Evolutionary conservation across 2,113 vertebrate genomes (phyloP).

Genomic region (Myiopsitta monachus): DNA sequence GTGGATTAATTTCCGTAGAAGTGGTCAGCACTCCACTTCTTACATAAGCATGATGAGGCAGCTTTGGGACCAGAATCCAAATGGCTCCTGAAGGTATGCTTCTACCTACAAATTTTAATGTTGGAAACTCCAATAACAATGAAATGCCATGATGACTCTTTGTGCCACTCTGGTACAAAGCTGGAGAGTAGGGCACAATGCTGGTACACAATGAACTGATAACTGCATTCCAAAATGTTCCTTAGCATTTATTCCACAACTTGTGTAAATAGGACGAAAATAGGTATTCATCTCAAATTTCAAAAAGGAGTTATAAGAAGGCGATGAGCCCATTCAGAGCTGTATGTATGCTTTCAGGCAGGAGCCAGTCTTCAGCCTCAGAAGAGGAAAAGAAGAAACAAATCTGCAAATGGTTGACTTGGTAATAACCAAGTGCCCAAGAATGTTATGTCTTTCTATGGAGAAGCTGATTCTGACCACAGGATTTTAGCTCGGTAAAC

Average conservation of each 20-base stretch:
- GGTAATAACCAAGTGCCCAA: background rate
- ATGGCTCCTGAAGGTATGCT: background rate
- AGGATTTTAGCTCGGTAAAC: background rate
- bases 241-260: background rate
- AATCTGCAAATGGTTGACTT: background rate
- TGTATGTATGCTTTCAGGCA: background rate
- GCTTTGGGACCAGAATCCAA: background rate
- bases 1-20: background rate
- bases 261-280: background rate
- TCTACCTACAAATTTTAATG: background rate
- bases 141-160: background rate
- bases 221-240: background rate
- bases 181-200: rapidly evolving
- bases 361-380: background rate
- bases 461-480: background rate
- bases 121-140: background rate
- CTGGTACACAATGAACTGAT: background rate
- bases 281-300: background rate
- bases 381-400: background rate
- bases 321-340: background rate
- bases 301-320: background rate
- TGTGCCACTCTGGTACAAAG: background rate
- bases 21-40: background rate
- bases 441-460: background rate
- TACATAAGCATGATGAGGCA: background rate